A percentile compares a stretch with the other conserved stretches of the same genome.
Evolutionary conservation across 2,113 vertebrate species (phyloP).

Genomic region (Montifringilla adamsi): DNA sequence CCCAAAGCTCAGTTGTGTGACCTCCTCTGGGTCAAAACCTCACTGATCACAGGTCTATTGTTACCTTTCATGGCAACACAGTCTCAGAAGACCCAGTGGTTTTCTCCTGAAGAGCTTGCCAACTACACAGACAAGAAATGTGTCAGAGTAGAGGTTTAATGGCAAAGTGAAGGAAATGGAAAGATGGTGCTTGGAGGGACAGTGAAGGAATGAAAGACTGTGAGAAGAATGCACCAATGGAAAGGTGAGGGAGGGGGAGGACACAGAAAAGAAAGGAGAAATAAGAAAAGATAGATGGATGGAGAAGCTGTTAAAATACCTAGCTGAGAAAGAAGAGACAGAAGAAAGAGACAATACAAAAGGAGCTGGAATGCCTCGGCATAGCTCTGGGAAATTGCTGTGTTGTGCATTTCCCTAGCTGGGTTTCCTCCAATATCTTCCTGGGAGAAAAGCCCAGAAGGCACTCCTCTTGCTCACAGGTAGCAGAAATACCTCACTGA

Average conservation of each 20-base stretch:
- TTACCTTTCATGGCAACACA: background rate
- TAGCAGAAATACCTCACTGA: background rate
- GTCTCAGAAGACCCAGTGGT: background rate
- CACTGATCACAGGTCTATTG: background rate
- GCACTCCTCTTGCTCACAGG: background rate
- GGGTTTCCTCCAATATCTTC: background rate
- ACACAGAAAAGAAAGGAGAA: background rate
- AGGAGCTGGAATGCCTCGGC: background rate
- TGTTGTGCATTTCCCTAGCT: background rate
- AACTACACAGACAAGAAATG: background rate
- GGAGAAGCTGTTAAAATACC: background rate
- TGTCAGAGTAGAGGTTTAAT: background rate
- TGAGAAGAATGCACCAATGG: background rate
- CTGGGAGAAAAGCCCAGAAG: background rate
- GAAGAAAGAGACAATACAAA: background rate
- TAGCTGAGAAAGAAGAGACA: background rate
- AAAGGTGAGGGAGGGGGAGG: background rate
- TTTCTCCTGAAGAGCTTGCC: background rate
- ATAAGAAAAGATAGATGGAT: background rate
- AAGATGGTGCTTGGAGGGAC: background rate
- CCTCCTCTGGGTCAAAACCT: background rate
- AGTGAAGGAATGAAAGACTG: background rate
- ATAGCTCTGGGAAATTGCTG: background rate
- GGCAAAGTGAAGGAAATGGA: background rate
- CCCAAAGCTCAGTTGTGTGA: background rate